Conservation (phyloP, 2,888 invertebrate species). For the Dermolepida albohirtum region DNA sequence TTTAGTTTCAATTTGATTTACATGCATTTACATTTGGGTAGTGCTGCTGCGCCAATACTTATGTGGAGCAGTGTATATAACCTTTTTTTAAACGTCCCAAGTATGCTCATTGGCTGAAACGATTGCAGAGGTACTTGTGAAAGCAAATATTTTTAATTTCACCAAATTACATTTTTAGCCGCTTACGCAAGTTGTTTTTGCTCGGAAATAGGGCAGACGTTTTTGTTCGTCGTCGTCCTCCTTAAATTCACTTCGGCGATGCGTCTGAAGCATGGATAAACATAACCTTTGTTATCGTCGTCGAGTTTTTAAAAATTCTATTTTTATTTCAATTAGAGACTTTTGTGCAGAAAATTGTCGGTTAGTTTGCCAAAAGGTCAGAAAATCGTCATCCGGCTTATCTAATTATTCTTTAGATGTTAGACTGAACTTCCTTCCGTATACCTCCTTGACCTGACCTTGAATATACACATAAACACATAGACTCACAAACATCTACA, state of each 20-base stretch:
- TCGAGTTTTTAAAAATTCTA: too few species aligned
- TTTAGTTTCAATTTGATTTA: too few species aligned
- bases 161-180: conserved; percentile 30
- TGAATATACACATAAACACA: conserved; percentile 41
- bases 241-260: conserved; percentile 12
- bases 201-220: conserved; percentile 24
- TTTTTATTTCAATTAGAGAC: too few species aligned
- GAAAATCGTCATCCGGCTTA: conserved; percentile 3
- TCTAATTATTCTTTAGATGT: conserved; percentile 11
- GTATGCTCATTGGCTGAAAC: too few species aligned
- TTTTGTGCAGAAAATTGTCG: background rate
- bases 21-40: too few species aligned
- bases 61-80: too few species aligned
- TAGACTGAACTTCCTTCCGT: conserved; percentile 44
- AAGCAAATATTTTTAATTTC: conserved; percentile 33
- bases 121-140: conserved; percentile 3
- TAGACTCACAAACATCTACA: conserved; percentile 11
- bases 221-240: conserved; percentile 28
- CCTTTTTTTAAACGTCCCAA: too few species aligned
- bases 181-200: conserved; percentile 34
- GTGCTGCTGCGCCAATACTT: too few species aligned
- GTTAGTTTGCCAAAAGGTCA: background rate
- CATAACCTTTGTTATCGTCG: too few species aligned
- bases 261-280: too few species aligned
- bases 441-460: conserved; percentile 52